Conservation (phyloP, 2,113 vertebrate species). For the Hippopotamus amphibius region DNA sequence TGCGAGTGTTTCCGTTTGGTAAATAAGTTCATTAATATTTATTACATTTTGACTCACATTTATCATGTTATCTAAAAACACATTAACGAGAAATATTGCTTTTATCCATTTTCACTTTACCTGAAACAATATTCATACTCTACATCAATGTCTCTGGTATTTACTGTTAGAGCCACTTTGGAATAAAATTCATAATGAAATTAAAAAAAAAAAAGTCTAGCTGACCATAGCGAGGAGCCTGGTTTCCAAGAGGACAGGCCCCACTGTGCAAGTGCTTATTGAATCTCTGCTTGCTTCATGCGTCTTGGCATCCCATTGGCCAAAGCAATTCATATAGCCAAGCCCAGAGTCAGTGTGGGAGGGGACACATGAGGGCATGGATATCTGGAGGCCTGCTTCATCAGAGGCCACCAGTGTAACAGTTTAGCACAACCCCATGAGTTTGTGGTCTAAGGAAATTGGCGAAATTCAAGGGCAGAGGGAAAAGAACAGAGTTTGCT, state of each 20-base stretch:
- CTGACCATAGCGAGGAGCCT: neutral
- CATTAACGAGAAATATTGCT: neutral
- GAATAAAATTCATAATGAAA: neutral
- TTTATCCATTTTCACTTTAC: neutral
- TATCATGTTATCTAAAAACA: neutral
- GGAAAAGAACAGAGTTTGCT: neutral
- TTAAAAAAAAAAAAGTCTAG: neutral
- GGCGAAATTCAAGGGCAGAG: neutral
- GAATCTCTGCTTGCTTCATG: neutral
- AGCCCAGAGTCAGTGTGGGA: neutral
- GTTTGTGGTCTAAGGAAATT: neutral
- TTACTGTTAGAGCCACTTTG: neutral
- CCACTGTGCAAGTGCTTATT: neutral
- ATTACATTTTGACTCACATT: constrained; percentile 20
- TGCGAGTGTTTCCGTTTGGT: neutral
- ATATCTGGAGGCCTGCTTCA: neutral
- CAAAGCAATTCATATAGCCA: neutral
- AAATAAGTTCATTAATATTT: neutral
- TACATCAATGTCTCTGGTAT: neutral
- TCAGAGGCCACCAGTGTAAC: neutral
- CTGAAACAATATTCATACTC: neutral
- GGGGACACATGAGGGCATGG: neutral
- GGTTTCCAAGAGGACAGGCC: neutral
- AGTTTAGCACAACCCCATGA: neutral
- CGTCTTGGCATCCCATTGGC: neutral